Evolutionary conservation across 53 echinoderm and acorn worm species (phyloP).

Genomic region (Paelopatides confundens): DNA sequence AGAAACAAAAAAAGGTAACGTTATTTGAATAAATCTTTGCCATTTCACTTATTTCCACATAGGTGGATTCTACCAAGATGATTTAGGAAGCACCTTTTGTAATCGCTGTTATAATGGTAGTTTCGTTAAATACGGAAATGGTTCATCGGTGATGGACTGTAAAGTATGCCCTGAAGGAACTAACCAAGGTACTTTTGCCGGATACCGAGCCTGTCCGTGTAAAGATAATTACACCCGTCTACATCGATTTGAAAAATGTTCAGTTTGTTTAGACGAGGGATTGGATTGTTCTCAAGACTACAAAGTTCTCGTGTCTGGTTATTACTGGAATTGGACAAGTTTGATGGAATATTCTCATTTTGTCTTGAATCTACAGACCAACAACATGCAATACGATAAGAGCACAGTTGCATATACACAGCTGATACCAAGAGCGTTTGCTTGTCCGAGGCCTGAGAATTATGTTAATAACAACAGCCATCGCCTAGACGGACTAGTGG

Average conservation of each 20-base stretch:
- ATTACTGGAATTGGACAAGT: conserved; percentile 15
- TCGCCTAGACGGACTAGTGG: background rate
- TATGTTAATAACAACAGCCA: conserved; percentile 9
- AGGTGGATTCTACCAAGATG: conserved; percentile 16
- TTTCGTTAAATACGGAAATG: background rate
- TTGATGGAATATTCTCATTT: background rate
- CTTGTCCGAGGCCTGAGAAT: background rate
- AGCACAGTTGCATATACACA: background rate
- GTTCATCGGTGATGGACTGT: background rate
- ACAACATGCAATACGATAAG: background rate
- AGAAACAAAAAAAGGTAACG: background rate
- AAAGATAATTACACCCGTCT: background rate
- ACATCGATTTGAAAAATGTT: background rate
- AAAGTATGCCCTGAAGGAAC: conserved; percentile 8
- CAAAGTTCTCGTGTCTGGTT: background rate
- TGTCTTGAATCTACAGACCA: background rate
- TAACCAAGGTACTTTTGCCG: background rate
- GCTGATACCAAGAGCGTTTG: background rate
- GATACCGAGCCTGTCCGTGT: conserved; percentile 2
- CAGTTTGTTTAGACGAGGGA: background rate
- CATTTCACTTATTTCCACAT: background rate
- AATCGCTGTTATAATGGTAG: background rate
- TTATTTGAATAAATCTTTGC: background rate
- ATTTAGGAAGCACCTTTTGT: background rate
- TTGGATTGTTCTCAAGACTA: conserved; percentile 5